phyloP scores from a whole-genome alignment of 2,888 invertebrate genomes.

The Agonopterix heracliana region DNA sequence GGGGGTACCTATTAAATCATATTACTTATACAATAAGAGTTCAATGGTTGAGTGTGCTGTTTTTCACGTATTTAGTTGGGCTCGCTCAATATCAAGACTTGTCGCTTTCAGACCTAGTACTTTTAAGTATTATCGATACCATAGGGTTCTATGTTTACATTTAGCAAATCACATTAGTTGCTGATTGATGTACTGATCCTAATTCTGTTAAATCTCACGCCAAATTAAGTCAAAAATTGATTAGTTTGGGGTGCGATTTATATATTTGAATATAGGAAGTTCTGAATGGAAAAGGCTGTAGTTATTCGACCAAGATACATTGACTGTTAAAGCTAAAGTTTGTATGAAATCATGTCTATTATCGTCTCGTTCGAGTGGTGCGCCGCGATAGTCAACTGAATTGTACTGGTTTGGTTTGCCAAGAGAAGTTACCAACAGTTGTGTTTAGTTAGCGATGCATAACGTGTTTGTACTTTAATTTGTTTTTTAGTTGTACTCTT shows the following conservation, averaged over 20 bases:
- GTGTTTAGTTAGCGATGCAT: slow-evolving; percentile 75
- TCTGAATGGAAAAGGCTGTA: slow-evolving; percentile 62
- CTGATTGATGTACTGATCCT: slow-evolving; percentile 44
- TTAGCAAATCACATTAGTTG: slow-evolving; percentile 64
- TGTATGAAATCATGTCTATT: background rate
- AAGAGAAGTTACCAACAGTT: slow-evolving; percentile 76
- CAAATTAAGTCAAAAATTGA: background rate
- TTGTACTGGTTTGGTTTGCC: slow-evolving; percentile 64
- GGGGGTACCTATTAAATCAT: background rate
- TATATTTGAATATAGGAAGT: slow-evolving; percentile 18
- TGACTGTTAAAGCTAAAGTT: no score
- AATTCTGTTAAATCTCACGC: slow-evolving; percentile 12
- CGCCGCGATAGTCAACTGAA: slow-evolving; percentile 68
- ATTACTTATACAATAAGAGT: slow-evolving; percentile 20
- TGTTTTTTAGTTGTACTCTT: slow-evolving; percentile 77
- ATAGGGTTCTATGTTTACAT: slow-evolving; percentile 49
- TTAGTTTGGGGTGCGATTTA: background rate
- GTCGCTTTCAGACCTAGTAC: slow-evolving; percentile 63
- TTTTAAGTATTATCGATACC: slow-evolving; percentile 65
- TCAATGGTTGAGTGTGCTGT: slow-evolving; percentile 61
- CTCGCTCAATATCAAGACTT: slow-evolving; percentile 75
- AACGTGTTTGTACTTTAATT: slow-evolving; percentile 77
- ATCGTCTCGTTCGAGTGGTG: slow-evolving; percentile 63
- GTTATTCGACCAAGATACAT: slow-evolving; percentile 54
- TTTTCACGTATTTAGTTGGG: slow-evolving; percentile 66